Percentiles rank a stretch among this genome's conserved stretches.
phyloP scores from a whole-genome alignment of 2,113 vertebrate species.

The Seriola dumerili region DNA sequence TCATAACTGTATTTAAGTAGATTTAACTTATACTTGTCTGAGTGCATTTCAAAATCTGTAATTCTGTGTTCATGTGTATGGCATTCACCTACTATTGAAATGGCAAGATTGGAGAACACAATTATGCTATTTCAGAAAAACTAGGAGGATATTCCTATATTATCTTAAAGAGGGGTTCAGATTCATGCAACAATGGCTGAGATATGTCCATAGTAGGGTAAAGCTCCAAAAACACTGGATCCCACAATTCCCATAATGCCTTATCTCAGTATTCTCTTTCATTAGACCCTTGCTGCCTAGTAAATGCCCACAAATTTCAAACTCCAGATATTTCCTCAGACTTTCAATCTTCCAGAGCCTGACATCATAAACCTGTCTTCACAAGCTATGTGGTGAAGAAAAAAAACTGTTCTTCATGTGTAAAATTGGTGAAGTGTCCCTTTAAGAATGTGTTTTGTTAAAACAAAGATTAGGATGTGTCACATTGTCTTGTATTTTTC shows the following conservation, averaged over 20 bases:
- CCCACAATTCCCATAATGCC: background rate
- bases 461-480: constrained; percentile 19
- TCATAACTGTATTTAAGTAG: too few species aligned
- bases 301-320: background rate
- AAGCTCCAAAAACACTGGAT: background rate
- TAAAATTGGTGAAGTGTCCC: background rate
- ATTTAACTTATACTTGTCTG: too few species aligned
- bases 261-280: background rate
- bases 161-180: too few species aligned
- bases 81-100: too few species aligned
- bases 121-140: too few species aligned
- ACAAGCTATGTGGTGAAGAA: too few species aligned
- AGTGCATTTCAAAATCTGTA: too few species aligned
- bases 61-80: background rate
- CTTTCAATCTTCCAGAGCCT: background rate
- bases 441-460: background rate
- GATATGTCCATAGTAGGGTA: background rate
- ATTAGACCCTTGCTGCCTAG: background rate
- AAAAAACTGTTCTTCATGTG: too few species aligned
- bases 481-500: background rate
- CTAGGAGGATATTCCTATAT: too few species aligned
- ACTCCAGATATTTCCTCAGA: background rate
- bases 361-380: background rate
- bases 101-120: too few species aligned
- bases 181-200: background rate